Evolutionary conservation across 2,113 vertebrate species (phyloP).

Genomic region (Sebastes schlegelii): DNA sequence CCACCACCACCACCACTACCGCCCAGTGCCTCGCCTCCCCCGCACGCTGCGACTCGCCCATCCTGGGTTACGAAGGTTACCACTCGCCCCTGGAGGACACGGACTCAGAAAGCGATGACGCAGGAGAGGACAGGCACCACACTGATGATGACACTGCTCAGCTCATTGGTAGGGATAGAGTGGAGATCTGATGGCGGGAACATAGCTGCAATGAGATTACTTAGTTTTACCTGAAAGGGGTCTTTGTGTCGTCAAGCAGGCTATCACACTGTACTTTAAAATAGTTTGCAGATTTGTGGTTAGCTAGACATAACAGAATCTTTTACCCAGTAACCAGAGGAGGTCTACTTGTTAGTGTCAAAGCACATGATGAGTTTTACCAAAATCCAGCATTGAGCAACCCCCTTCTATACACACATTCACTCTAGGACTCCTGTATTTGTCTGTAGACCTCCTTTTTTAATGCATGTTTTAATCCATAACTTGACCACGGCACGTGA

Average conservation of each 20-base stretch:
- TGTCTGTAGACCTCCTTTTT: constrained; percentile 9
- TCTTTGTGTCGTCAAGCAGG: constrained; percentile 17
- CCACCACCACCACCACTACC: constrained; percentile 76
- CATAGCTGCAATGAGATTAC: constrained; percentile 34
- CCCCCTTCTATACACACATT: neutral
- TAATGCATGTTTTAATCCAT: constrained; percentile 35
- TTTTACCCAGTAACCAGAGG: constrained; percentile 23
- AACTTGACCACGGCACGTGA: constrained; percentile 14
- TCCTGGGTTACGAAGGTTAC: constrained; percentile 77
- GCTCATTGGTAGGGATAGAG: constrained; percentile 76
- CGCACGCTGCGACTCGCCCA: constrained; percentile 71
- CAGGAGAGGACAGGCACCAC: constrained; percentile 61
- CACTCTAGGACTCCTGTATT: neutral
- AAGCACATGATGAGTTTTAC: constrained; percentile 39
- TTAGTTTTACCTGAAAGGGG: constrained; percentile 30
- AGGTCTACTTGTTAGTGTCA: constrained; percentile 41
- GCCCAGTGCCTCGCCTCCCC: constrained; percentile 81
- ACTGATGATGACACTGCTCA: constrained; percentile 78
- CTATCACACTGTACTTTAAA: constrained; percentile 28
- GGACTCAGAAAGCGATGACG: constrained; percentile 75
- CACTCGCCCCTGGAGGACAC: constrained; percentile 79
- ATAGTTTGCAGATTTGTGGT: constrained; percentile 21
- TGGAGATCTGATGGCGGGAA: constrained; percentile 71
- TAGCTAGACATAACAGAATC: constrained; percentile 23
- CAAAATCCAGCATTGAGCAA: constrained; percentile 18